Percentiles rank a stretch among this genome's conserved stretches.
These are phyloP conservation scores for Bombus balteatus DNA, from an alignment of 1,140 invertebrate genomes.

Conservation along the genomic window DNA sequence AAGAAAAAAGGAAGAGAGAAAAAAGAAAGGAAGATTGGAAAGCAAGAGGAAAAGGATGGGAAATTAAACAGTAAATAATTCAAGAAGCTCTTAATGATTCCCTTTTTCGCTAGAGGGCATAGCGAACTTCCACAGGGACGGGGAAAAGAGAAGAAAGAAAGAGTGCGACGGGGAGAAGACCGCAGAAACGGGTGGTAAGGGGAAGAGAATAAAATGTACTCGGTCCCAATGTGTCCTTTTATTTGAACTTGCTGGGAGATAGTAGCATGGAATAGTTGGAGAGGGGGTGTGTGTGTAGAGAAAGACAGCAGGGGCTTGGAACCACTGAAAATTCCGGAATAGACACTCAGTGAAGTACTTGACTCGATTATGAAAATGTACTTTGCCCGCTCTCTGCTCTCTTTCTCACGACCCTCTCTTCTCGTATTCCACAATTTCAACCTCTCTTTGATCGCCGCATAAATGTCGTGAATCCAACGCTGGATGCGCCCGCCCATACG, in stretches of 20 bases:
- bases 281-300: background rate
- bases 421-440: slow-evolving; percentile 41
- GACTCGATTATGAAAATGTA: slow-evolving; percentile 69
- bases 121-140: background rate
- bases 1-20: background rate
- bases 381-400: slow-evolving; percentile 49
- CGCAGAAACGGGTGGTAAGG: background rate
- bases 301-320: background rate
- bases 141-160: slow-evolving; percentile 13
- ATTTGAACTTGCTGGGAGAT: slow-evolving; percentile 23
- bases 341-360: slow-evolving; percentile 64
- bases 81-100: slow-evolving; percentile 34
- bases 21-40: background rate
- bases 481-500: background rate
- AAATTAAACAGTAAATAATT: slow-evolving; percentile 24
- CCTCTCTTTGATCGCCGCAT: slow-evolving; percentile 62
- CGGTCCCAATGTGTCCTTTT: slow-evolving; percentile 33
- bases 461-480: slow-evolving; percentile 31
- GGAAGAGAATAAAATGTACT: slow-evolving; percentile 39
- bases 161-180: background rate
- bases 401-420: slow-evolving; percentile 5
- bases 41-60: background rate
- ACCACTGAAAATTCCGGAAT: slow-evolving; percentile 58
- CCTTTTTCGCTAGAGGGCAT: slow-evolving; percentile 14
- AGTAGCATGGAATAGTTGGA: background rate